Percentiles rank a stretch among this genome's conserved stretches.
Evolutionary conservation across 2,113 vertebrate genomes (phyloP).

Genomic region (Paraplagusia blochii): DNA sequence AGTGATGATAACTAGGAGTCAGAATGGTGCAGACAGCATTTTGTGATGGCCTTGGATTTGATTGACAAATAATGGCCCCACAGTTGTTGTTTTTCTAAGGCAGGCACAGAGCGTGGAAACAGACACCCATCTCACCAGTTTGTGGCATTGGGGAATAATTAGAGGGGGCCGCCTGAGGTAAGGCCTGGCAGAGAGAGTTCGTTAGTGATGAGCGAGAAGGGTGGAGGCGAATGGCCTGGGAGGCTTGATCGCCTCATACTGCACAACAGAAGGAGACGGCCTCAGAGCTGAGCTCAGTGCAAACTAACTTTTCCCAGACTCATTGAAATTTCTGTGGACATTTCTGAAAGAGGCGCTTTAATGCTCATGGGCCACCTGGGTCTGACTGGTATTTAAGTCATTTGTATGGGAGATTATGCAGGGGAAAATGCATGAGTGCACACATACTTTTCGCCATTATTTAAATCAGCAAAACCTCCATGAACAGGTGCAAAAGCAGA

Average conservation of each 20-base stretch:
- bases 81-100: slow-evolving; percentile 70
- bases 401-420: slow-evolving; percentile 46
- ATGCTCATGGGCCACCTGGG: slow-evolving; percentile 39
- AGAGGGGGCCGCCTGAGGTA: slow-evolving; percentile 73
- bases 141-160: slow-evolving; percentile 78
- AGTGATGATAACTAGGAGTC: slow-evolving; percentile 66
- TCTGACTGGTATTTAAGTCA: slow-evolving; percentile 50
- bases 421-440: slow-evolving; percentile 13
- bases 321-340: slow-evolving; percentile 27
- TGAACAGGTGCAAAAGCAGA: slow-evolving; percentile 30
- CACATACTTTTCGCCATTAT: slow-evolving; percentile 18
- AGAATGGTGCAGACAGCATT: slow-evolving; percentile 65
- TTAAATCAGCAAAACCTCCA: slow-evolving; percentile 32
- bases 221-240: slow-evolving; percentile 48
- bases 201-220: slow-evolving; percentile 67
- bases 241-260: slow-evolving; percentile 48
- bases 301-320: slow-evolving; percentile 36
- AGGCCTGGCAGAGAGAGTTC: slow-evolving; percentile 72
- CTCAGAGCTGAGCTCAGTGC: slow-evolving; percentile 40
- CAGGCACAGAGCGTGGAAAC: slow-evolving; percentile 66
- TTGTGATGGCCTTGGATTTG: slow-evolving; percentile 72
- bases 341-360: slow-evolving; percentile 21
- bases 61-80: slow-evolving; percentile 80
- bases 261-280: slow-evolving; percentile 35
- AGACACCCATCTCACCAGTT: slow-evolving; percentile 73